Base-by-base conservation (phyloP, 1,140 invertebrate genomes). In the Microplitis demolitor region DNA sequence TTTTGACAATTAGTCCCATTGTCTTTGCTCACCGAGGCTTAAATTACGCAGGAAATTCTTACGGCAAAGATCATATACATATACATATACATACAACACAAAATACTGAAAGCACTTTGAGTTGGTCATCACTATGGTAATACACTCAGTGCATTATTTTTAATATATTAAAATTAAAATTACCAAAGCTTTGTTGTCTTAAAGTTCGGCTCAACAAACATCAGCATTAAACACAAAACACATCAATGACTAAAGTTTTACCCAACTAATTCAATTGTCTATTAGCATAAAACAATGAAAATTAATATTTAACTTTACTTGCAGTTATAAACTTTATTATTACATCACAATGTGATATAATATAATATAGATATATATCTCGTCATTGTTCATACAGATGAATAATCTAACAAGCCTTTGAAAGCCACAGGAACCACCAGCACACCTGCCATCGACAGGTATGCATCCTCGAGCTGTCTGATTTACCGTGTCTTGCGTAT, bases 361-460 rank as follows among this genome's bases (percentile, higher is more conserved):
- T 16, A n/a, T 56, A 6, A 56, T 5, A n/a, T 14, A 56, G 11
- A n/a, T 8, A n/a, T 24, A 14, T 56, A 14, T 24, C 9, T 16
- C 14, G 13, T 1, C 14, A 11, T 56, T 6, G 16, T 31, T 31
- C 16, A 11, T 31, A 13, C 4, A 33, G 3, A 33, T 31, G 31
- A 13, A 33, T 61, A 16, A 35, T 24, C 62, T 45, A 35, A 64
- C 62, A 14, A 37, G 35, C 35, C 35, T 64, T 64, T 35, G 34
- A 64, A 64, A 64, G 37, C 62, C 11, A 14, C 34, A 64, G 37
- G 62, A 35, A 64, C 62, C 62, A 31, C 24, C 6, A 61, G 58
- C 53, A 64, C 62, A 64, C 62, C 62, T 64, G 62, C 37, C n/a
- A 34, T 45, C 35, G 62, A 64, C 62, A 64, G 62, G n/a, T 39